phyloP scores from a whole-genome alignment of 1,140 invertebrate species.

The Thalassaphorura encarpata region DNA sequence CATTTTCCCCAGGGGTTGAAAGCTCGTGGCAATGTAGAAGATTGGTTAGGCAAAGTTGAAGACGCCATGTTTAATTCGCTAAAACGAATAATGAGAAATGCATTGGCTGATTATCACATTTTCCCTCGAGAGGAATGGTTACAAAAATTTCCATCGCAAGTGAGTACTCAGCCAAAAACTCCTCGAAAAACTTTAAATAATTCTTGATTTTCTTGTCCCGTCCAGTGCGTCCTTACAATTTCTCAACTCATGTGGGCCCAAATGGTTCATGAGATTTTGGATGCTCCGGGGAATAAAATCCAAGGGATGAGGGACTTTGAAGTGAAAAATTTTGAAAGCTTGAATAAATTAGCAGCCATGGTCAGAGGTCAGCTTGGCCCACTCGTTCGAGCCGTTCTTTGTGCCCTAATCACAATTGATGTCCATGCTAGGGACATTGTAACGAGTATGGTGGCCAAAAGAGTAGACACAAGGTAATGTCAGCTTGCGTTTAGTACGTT shows the following conservation, averaged over 20 bases:
- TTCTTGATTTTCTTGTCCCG: slow-evolving; percentile 12
- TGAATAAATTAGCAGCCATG: slow-evolving; percentile 64
- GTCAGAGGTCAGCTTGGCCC: slow-evolving; percentile 58
- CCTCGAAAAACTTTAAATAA: slow-evolving; percentile 2
- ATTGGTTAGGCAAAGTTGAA: slow-evolving; percentile 80
- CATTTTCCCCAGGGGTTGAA: slow-evolving; percentile 55
- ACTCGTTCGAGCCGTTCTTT: slow-evolving; percentile 60
- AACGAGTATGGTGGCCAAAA: slow-evolving; percentile 54
- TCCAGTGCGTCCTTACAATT: slow-evolving; percentile 62
- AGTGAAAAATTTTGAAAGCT: slow-evolving; percentile 53
- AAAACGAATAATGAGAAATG: slow-evolving; percentile 59
- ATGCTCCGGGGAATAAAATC: slow-evolving; percentile 24
- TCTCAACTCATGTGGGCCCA: slow-evolving; percentile 78
- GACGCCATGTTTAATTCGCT: slow-evolving; percentile 67
- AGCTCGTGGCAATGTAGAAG: slow-evolving; percentile 75
- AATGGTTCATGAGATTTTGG: slow-evolving; percentile 59
- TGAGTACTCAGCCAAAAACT: slow-evolving; percentile 29
- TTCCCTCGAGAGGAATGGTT: slow-evolving; percentile 52
- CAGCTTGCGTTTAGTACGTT: no score
- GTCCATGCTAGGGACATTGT: slow-evolving; percentile 78
- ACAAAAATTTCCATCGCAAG: slow-evolving; percentile 48
- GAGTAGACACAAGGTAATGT: slow-evolving; percentile 48
- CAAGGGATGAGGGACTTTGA: slow-evolving; percentile 56
- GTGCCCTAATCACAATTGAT: slow-evolving; percentile 75
- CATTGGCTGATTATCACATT: slow-evolving; percentile 51